Base-by-base conservation (phyloP, 2,797 vertebrate genomes). In the Holocentrus rufus region DNA sequence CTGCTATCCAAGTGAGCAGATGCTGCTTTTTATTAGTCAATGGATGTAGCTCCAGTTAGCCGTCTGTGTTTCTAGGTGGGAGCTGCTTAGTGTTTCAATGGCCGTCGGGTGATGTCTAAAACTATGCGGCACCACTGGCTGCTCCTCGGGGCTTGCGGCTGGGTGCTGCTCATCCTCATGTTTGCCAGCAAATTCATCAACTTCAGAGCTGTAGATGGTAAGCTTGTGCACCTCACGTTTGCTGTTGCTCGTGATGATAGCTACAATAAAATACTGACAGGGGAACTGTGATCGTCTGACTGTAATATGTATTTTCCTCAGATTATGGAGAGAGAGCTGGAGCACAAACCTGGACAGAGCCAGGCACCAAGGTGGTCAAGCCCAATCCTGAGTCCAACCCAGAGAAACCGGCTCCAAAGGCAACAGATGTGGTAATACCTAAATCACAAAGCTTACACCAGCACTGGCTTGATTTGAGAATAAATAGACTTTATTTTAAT, bases 41-140 rank as follows among this genome's bases (percentile, higher is more conserved):
- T 44, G 39, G 2, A 2, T 23, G 47, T 56, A 56, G 54, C 5
- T 27, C 7, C 8, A n/a, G 25, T 42, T 17, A n/a, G 27, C 30
- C 54, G 49, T 70, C 1, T 69, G 47, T 76, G 57, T 62, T 53
- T 68, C 1, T 42, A 85, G 80, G 80, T 74, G 65, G 67, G 52
- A 53, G 56, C n/a, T 31, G n/a, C 39, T 50, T 57, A 1, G 18
- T 74, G 72, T 91, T 76, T 85, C 79, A 72, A 91, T 90, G 89
- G 84, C 80, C 76, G 72, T 58, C 53, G 76, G 83, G 74, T 91
- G 85, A 92, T 72, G 85, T 49, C 14, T 18, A 65, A 90, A 94
- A 96, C 91, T 90, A 99, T 99, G 98, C 96, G 96, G 92, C 97
- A 96, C 87, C 96, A 95, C 91, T 98, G 96, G 96, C 94, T 98